Conservation (phyloP, 2,888 invertebrate species). For the Troglohyphantes excavatus region DNA sequence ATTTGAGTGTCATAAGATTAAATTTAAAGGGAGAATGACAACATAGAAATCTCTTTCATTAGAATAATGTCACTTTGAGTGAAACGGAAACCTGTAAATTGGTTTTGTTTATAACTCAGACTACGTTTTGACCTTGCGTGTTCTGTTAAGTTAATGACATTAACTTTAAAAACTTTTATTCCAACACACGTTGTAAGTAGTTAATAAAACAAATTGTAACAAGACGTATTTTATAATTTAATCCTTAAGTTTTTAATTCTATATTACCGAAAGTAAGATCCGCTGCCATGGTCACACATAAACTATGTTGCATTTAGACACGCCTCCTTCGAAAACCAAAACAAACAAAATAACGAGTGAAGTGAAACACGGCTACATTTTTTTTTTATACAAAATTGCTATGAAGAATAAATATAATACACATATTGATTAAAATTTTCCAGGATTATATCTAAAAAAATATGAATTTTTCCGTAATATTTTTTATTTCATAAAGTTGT, state of each 20-base stretch:
- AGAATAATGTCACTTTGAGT: too few relatives aligned
- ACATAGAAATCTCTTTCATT: too few relatives aligned
- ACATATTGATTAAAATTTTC: too few relatives aligned
- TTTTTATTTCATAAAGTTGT: not conserved
- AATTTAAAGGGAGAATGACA: too few relatives aligned
- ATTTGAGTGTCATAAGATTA: too few relatives aligned
- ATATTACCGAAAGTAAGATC: constrained; percentile 72
- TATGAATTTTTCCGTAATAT: not conserved
- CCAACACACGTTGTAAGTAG: not conserved
- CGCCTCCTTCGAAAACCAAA: constrained; percentile 61
- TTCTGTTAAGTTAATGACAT: not conserved
- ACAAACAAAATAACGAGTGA: constrained; percentile 7
- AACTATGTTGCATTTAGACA: constrained; percentile 52
- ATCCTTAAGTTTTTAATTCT: not conserved
- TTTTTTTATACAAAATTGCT: not conserved
- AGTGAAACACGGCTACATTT: not conserved
- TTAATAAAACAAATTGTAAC: not conserved
- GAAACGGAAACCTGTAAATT: not conserved
- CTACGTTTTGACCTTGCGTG: not conserved
- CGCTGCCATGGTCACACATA: constrained; percentile 66
- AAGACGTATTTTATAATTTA: not conserved
- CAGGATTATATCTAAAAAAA: too few relatives aligned
- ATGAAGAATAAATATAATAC: too few relatives aligned
- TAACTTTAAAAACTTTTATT: not conserved
- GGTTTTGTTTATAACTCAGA: too few relatives aligned